Conservation (phyloP, 2,113 vertebrate species). For the Gambusia holbrooki region DNA sequence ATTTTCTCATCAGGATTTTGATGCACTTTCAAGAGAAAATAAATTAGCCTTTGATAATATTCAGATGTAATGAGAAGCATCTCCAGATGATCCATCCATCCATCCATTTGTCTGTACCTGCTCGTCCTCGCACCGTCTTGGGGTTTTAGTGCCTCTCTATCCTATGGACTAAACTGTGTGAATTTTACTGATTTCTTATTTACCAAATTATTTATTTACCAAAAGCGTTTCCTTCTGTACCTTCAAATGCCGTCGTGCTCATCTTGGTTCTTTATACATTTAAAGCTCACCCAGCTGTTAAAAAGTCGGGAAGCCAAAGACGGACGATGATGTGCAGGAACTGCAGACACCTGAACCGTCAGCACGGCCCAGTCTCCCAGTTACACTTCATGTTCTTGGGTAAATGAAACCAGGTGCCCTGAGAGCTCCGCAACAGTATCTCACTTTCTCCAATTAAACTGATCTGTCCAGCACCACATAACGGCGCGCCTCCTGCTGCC, state of each 20-base stretch:
- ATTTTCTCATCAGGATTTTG: too few species aligned
- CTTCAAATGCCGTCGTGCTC: background rate
- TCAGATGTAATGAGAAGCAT: too few species aligned
- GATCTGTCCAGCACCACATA: slow-evolving; percentile 55
- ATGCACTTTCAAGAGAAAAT: too few species aligned
- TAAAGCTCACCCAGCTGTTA: slow-evolving; percentile 3
- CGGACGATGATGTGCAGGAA: slow-evolving; percentile 13
- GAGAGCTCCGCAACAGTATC: slow-evolving; percentile 51
- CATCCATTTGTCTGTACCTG: too few species aligned
- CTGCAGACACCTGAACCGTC: slow-evolving; percentile 23
- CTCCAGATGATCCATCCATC: too few species aligned
- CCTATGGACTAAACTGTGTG: background rate
- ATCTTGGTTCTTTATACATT: background rate
- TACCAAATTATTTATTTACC: background rate
- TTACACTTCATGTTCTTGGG: slow-evolving; percentile 46
- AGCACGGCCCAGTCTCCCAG: slow-evolving; percentile 15
- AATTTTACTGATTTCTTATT: background rate
- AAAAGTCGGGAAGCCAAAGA: background rate
- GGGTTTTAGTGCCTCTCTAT: too few species aligned
- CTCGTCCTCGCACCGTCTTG: too few species aligned
- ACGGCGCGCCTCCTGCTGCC: slow-evolving; percentile 54
- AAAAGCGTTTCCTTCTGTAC: background rate
- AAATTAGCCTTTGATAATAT: too few species aligned
- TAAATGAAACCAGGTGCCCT: slow-evolving; percentile 44
- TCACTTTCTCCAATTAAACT: slow-evolving; percentile 69